phyloP scores from a whole-genome alignment of 2,797 vertebrate genomes.

The Gambusia yucatana region DNA sequence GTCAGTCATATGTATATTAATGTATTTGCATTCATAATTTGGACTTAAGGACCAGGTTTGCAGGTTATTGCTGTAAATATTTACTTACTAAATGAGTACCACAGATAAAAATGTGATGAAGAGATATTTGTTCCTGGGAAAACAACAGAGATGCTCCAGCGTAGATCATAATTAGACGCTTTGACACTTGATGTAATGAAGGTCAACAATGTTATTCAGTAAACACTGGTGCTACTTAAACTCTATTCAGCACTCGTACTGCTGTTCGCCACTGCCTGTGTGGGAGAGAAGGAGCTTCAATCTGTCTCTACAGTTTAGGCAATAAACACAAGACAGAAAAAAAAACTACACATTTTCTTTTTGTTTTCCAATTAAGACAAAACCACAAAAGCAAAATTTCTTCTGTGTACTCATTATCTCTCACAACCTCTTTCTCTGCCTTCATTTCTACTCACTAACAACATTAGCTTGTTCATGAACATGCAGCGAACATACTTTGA shows the following conservation, averaged over 20 bases:
- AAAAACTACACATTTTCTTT: constrained; percentile 4
- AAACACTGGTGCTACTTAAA: constrained; percentile 15
- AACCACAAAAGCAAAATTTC: constrained; percentile 5
- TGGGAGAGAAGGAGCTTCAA: not conserved
- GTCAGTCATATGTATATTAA: not conserved
- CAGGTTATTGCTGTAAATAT: not conserved
- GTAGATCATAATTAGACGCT: constrained; percentile 16
- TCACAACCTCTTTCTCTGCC: not conserved
- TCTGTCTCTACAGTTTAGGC: constrained; percentile 24
- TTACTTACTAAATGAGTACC: not conserved
- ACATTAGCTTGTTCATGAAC: constrained; percentile 25
- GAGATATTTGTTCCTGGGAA: not conserved
- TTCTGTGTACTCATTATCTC: constrained; percentile 18
- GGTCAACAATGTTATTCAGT: constrained; percentile 45
- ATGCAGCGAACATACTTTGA: constrained; percentile 28
- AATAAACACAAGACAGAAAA: constrained; percentile 6
- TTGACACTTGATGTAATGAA: constrained; percentile 32
- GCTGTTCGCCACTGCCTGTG: not conserved
- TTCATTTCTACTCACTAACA: constrained; percentile 17
- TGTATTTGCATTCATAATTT: not conserved
- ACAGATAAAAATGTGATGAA: not conserved
- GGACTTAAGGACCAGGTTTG: not conserved
- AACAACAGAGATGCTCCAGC: constrained; percentile 13
- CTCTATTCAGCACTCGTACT: not conserved
- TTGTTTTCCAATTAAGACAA: constrained; percentile 12